Conservation (phyloP, 2,797 vertebrate species). For the Oreochromis grahami region DNA sequence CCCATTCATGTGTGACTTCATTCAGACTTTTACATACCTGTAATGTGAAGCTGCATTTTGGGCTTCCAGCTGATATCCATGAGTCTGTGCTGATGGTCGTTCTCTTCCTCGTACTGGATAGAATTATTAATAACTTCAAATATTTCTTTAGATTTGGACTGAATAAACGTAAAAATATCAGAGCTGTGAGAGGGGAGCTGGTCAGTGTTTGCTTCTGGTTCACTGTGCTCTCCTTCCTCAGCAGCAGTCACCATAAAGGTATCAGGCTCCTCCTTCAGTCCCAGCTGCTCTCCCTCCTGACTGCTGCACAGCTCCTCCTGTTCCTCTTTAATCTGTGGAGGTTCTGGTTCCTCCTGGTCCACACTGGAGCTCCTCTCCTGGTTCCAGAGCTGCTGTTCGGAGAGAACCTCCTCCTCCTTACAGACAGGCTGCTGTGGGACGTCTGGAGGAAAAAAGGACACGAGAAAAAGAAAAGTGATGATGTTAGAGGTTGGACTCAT, state of each 20-base stretch:
- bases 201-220: background rate
- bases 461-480: background rate
- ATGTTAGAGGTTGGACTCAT: background rate
- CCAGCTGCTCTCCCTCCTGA: background rate
- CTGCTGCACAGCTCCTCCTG: background rate
- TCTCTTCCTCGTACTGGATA: background rate
- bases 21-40: background rate
- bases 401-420: background rate
- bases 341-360: background rate
- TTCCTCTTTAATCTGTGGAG: background rate
- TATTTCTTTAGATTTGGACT: background rate
- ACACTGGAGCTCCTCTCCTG: background rate
- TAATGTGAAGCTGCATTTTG: background rate
- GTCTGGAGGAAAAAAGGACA: fast-evolving
- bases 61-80: fast-evolving
- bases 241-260: fast-evolving
- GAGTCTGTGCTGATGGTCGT: fast-evolving
- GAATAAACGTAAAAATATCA: fast-evolving
- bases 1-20: no score
- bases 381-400: background rate
- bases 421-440: background rate
- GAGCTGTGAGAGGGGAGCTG: background rate
- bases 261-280: background rate
- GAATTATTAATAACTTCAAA: background rate
- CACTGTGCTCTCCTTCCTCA: background rate